phyloP scores from a whole-genome alignment of 2,797 vertebrate genomes.

The Bufotes viridis region DNA sequence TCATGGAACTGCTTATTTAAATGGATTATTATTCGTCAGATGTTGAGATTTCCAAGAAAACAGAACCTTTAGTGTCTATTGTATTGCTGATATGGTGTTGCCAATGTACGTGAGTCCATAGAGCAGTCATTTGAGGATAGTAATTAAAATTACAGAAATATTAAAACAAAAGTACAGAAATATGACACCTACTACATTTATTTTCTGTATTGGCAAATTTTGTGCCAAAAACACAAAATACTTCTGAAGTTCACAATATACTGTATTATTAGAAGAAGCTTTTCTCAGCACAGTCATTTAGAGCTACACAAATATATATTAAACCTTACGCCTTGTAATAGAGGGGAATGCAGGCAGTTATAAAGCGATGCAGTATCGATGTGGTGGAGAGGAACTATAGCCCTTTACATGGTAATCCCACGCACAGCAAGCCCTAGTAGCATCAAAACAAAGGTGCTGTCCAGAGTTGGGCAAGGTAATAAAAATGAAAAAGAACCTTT shows the following conservation, averaged over 20 bases:
- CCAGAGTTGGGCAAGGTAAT: too few species aligned
- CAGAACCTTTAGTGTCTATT: slow-evolving; percentile 9
- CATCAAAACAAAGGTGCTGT: too few species aligned
- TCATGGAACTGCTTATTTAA: not conserved
- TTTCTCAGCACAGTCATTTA: too few species aligned
- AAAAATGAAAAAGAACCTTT: too few species aligned
- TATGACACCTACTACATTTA: not conserved
- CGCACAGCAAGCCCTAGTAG: too few species aligned
- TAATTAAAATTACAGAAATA: not conserved
- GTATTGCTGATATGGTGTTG: slow-evolving; percentile 5
- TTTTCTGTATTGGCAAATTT: not conserved
- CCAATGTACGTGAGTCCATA: not conserved
- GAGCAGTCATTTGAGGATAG: not conserved
- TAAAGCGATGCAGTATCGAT: too few species aligned
- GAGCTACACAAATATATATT: too few species aligned
- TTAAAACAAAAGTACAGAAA: not conserved
- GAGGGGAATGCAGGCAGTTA: too few species aligned
- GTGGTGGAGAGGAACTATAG: too few species aligned
- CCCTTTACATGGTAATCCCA: too few species aligned
- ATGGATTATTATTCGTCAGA: not conserved
- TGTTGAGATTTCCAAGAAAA: slow-evolving; percentile 16
- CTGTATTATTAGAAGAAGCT: not conserved
- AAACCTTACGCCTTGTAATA: too few species aligned
- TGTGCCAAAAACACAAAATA: not conserved
- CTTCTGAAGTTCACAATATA: not conserved